These are phyloP conservation scores for Agriopis leucophaearia DNA, from an alignment of 2,888 invertebrate genomes.

Conservation along the genomic window DNA sequence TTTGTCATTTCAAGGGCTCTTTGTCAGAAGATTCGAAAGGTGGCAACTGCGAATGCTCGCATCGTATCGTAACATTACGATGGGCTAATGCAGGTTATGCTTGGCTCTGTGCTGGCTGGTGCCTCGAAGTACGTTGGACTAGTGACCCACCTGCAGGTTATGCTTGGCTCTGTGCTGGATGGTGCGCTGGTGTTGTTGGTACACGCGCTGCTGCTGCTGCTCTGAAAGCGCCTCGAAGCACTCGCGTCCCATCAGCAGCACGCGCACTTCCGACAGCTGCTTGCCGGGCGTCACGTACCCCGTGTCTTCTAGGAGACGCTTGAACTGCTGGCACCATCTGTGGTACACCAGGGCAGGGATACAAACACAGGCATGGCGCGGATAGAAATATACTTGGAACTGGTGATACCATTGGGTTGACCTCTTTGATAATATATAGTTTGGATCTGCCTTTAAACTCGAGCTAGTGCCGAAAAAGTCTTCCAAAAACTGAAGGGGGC, in stretches of 20 bases:
- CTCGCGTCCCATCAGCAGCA: slow-evolving; percentile 97
- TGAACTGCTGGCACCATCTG: slow-evolving; percentile 98
- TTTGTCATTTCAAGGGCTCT: too few relatives aligned
- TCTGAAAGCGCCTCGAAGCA: slow-evolving; percentile 97
- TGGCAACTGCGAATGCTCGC: too few relatives aligned
- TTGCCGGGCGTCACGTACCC: slow-evolving; percentile 98
- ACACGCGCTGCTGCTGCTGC: slow-evolving; percentile 96
- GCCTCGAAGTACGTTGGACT: slow-evolving; percentile 54
- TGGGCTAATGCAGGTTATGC: too few relatives aligned
- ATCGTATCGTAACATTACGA: too few relatives aligned
- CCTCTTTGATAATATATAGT: too few relatives aligned
- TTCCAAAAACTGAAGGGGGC: too few relatives aligned
- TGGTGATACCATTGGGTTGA: too few relatives aligned
- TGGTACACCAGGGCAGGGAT: too few relatives aligned
- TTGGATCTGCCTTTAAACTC: too few relatives aligned
- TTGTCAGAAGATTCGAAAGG: too few relatives aligned
- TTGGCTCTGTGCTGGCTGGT: slow-evolving; percentile 96
- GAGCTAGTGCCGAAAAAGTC: too few relatives aligned
- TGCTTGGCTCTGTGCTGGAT: slow-evolving; percentile 95
- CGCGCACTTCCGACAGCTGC: slow-evolving; percentile 94
- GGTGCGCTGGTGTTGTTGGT: slow-evolving; percentile 96
- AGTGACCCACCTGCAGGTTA: slow-evolving; percentile 90
- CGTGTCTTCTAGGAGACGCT: slow-evolving; percentile 96
- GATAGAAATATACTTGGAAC: too few relatives aligned
- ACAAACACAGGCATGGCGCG: not conserved